Base-by-base conservation (phyloP, 1,140 invertebrate species). In the Caerostris extrusa region DNA sequence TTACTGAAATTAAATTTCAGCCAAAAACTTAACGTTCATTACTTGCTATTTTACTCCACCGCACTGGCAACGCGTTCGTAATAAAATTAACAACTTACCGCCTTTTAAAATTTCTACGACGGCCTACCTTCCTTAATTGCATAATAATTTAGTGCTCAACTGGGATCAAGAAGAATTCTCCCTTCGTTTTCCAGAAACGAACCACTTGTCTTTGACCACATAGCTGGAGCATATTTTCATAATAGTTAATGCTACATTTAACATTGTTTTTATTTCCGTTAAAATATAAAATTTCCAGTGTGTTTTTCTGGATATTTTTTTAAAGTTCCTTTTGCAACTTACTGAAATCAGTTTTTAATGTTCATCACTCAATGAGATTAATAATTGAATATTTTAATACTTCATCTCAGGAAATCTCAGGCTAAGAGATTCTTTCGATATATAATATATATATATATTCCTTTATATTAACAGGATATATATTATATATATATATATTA, bases 61-160 rank as follows among this genome's bases (percentile, higher is more conserved):
- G 19, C 69, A 61, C 69, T 53, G 17, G 57, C 34, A 82, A 12
- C 64, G 69, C 60, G 64, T 90, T 82, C 57, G 77, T 91, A 91
- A 91, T 91, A 82, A 91, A 91, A 91, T 91, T 91, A 91, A 82
- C 64, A 82, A 91, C 90, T 91, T 91, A 91, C 90, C 71, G 90
- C 90, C 90, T 91, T 91, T 91, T 91, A 91, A 91, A 91, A 82
- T 91, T 91, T 82, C 82, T 56, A 34, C 56, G 64, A 56, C 77
- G 56, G 90, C 69, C 69, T 60, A 58, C 69, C 64, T 81, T 91
- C 57, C 90, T 82, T 91, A 91, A 91, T 91, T 91, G 90, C 90
- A 82, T 91, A 91, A 91, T 91, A 91, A 91, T 81, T 81, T 91
- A 58, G 71, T 12, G 90, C 90, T 91, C 77, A 91, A 64, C 55